Evolutionary conservation across 2,888 invertebrate species (phyloP).

Genomic region (Diaphora mendica): DNA sequence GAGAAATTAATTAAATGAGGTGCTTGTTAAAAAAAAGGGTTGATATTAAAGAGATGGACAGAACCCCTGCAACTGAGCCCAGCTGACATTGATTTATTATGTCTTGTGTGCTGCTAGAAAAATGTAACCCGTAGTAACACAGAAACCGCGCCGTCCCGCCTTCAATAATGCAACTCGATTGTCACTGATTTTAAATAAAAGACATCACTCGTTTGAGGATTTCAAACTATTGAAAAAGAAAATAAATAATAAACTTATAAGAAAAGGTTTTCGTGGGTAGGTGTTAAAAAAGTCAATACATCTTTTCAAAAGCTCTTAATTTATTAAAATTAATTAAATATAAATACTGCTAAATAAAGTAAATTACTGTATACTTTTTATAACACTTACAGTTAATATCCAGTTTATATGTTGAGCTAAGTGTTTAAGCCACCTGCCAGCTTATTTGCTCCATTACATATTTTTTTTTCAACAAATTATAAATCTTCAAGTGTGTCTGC

Average conservation of each 20-base stretch:
- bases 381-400: no score
- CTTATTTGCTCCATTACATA: no score
- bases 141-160: neutral
- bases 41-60: slow-evolving; percentile 62
- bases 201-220: neutral
- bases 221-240: neutral
- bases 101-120: slow-evolving; percentile 45
- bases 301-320: no score
- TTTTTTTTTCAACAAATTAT: no score
- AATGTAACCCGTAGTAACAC: slow-evolving; percentile 27
- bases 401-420: no score
- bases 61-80: slow-evolving; percentile 61
- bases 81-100: slow-evolving; percentile 64
- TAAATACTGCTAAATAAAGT: no score
- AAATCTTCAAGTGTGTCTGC: no score
- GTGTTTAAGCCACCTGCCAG: no score
- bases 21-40: slow-evolving; percentile 54
- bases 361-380: no score
- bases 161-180: slow-evolving; percentile 18
- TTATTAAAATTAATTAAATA: no score
- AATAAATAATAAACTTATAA: neutral
- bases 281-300: no score
- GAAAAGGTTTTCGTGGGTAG: no score
- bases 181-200: slow-evolving; percentile 3
- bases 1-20: slow-evolving; percentile 49